Percentiles rank a stretch among this genome's conserved stretches.
Evolutionary conservation across 2,888 invertebrate genomes (phyloP).

Genomic region (Meghimatium bilineatum): DNA sequence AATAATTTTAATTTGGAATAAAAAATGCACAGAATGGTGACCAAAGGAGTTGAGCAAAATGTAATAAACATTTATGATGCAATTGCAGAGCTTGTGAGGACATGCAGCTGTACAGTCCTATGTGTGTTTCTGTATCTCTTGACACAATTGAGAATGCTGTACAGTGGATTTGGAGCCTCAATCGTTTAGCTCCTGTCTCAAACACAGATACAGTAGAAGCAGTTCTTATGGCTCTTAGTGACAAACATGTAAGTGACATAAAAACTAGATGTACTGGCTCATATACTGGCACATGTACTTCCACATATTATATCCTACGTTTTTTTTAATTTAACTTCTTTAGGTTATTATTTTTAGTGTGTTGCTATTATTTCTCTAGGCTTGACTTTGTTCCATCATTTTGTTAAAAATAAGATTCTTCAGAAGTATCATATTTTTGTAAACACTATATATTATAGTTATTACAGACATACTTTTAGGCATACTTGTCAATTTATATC

Average conservation of each 20-base stretch:
- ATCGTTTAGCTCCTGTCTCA: conserved; percentile 68
- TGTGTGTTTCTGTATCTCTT: conserved; percentile 73
- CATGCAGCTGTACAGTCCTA: conserved; percentile 65
- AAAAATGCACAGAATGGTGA: not conserved
- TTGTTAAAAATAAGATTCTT: too few species aligned
- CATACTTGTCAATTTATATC: too few species aligned
- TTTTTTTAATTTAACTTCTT: too few species aligned
- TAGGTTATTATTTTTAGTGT: too few species aligned
- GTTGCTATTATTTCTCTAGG: too few species aligned
- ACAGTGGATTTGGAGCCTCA: conserved; percentile 73
- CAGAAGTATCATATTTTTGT: too few species aligned
- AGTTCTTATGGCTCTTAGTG: conserved; percentile 71
- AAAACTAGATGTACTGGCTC: too few species aligned
- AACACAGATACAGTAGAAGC: conserved; percentile 74
- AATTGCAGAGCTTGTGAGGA: conserved; percentile 72
- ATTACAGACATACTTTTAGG: too few species aligned
- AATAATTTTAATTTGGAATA: not conserved
- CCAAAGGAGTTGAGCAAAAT: not conserved
- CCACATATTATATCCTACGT: too few species aligned
- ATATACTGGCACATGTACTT: too few species aligned
- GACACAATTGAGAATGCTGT: conserved; percentile 75
- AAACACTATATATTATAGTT: too few species aligned
- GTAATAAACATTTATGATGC: not conserved
- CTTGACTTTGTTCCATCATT: too few species aligned
- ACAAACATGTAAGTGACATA: conserved; percentile 65